A percentile compares a stretch with the other conserved stretches of the same genome.
Evolutionary conservation across 1,140 invertebrate species (phyloP).

Genomic region (Palaemon carinicauda): DNA sequence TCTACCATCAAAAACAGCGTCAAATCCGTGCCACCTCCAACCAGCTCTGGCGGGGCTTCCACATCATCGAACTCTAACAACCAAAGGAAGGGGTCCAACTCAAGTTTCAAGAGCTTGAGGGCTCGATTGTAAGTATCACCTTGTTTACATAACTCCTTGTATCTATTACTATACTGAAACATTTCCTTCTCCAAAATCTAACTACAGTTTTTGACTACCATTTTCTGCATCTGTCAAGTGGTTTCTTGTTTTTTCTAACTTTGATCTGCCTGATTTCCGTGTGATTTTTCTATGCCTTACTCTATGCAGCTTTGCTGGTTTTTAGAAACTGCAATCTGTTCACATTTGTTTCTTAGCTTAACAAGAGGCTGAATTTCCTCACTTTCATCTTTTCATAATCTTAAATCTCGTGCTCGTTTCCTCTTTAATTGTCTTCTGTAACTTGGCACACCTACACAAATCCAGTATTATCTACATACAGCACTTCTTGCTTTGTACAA

Average conservation of each 20-base stretch:
- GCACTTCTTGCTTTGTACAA: neutral
- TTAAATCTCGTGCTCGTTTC: neutral
- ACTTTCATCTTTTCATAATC: neutral
- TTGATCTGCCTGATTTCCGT: too few relatives aligned
- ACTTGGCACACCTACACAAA: neutral
- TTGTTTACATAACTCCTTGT: neutral
- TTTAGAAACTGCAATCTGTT: too few relatives aligned
- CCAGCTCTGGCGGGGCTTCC: neutral
- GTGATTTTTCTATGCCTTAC: too few relatives aligned
- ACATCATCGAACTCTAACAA: neutral
- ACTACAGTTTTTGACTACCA: too few relatives aligned
- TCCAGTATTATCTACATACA: neutral
- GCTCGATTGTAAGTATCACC: slow-evolving; percentile 34
- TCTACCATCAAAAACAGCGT: neutral
- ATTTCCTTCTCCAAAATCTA: neutral
- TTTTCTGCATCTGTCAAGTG: too few relatives aligned
- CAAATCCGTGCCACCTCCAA: neutral
- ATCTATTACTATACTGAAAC: neutral
- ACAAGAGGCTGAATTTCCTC: neutral
- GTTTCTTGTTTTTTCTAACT: too few relatives aligned
- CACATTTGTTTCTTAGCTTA: too few relatives aligned
- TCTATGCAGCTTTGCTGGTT: too few relatives aligned
- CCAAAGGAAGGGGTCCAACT: slow-evolving; percentile 28
- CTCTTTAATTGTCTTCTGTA: neutral
- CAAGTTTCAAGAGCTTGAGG: slow-evolving; percentile 25